Evolutionary conservation across 2,888 invertebrate genomes (phyloP).

Genomic region (Drosophila fulvimacula): DNA sequence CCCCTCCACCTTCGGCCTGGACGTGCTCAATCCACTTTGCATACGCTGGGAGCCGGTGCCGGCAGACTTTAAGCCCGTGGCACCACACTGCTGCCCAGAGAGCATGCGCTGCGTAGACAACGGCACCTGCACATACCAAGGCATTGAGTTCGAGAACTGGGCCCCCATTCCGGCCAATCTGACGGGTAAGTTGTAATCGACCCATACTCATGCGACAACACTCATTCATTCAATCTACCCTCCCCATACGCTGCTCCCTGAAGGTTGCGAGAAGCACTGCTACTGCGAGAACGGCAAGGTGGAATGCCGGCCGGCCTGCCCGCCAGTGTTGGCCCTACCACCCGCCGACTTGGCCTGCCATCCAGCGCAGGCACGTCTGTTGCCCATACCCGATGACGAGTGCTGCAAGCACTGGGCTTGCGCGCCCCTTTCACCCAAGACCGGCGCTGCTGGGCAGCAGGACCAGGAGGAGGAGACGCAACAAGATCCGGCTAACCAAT

Average conservation of each 20-base stretch:
- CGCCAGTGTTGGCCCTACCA: conserved; percentile 90
- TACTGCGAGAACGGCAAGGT: conserved; percentile 95
- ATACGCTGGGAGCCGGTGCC: conserved; percentile 94
- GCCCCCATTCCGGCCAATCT: conserved; percentile 91
- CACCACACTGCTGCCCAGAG: conserved; percentile 93
- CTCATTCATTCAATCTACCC: conserved; percentile 5
- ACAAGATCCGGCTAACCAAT: conserved; percentile 10
- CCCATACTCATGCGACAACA: conserved; percentile 16
- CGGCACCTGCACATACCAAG: conserved; percentile 92
- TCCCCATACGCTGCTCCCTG: not conserved
- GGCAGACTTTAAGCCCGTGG: conserved; percentile 88
- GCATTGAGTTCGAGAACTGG: conserved; percentile 89
- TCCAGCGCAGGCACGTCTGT: conserved; percentile 88
- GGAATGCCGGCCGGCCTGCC: conserved; percentile 93
- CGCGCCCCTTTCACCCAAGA: conserved; percentile 84
- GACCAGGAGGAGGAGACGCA: conserved; percentile 25
- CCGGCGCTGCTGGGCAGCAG: conserved; percentile 28
- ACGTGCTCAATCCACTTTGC: conserved; percentile 93
- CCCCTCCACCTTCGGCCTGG: conserved; percentile 93
- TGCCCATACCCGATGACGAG: conserved; percentile 90
- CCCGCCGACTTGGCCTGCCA: conserved; percentile 91
- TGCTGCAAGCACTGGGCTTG: conserved; percentile 93
- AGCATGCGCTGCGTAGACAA: conserved; percentile 92
- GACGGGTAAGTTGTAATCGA: conserved; percentile 85
- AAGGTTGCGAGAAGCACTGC: conserved; percentile 93